Percentiles rank a stretch among this genome's conserved stretches.
phyloP scores from a whole-genome alignment of 2,797 vertebrate species.

The Coilia nasus region DNA sequence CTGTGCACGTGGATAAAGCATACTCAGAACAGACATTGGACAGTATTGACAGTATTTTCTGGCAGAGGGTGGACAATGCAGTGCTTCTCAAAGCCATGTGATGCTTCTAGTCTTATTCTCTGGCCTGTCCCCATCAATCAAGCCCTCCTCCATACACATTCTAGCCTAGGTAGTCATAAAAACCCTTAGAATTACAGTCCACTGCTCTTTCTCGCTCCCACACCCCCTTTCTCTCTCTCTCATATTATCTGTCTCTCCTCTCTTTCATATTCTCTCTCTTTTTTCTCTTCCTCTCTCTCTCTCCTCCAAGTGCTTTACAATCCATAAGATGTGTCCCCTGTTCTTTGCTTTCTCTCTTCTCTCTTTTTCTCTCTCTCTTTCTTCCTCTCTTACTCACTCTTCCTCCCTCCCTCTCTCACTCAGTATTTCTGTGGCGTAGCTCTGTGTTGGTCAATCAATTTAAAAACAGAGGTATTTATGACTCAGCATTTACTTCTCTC shows the following conservation, averaged over 20 bases:
- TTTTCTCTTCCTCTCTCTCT: not conserved
- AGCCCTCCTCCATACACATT: not conserved
- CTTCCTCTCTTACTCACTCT: not conserved
- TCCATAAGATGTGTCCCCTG: no score
- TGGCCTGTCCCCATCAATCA: not conserved
- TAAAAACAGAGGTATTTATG: constrained; percentile 76
- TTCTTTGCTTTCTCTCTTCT: no score
- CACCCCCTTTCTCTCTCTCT: no score
- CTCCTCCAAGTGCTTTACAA: no score
- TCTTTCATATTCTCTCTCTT: not conserved
- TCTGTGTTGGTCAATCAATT: constrained; percentile 48
- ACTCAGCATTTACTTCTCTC: constrained; percentile 64
- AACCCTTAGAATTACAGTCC: not conserved
- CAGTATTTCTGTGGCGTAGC: not conserved
- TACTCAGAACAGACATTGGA: not conserved
- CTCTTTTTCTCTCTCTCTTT: not conserved
- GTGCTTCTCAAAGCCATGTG: not conserved
- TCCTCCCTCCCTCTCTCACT: not conserved
- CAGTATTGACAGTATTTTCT: not conserved
- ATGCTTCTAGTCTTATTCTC: not conserved
- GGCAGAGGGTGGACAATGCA: not conserved
- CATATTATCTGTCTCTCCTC: no score
- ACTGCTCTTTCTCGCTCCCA: not conserved
- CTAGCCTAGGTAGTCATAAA: not conserved
- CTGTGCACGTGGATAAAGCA: not conserved